Conservation (phyloP, 1,140 invertebrate species). For the Amyelois transitella region DNA sequence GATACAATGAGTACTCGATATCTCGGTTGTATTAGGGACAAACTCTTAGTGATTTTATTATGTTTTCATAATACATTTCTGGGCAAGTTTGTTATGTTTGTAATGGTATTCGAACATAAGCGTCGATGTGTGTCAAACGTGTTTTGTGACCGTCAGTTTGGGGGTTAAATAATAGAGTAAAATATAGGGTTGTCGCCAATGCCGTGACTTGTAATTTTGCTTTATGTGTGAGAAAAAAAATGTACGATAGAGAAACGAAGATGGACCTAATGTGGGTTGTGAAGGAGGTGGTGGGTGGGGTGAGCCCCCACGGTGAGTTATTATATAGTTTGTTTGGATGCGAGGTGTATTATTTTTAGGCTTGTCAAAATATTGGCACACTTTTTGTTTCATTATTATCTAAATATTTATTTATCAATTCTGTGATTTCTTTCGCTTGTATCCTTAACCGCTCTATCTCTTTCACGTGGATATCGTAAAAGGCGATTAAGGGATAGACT, state of each 20-base stretch:
- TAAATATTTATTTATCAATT: background rate
- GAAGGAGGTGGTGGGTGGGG: background rate
- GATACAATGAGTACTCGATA: conserved; percentile 51
- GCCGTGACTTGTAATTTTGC: conserved; percentile 60
- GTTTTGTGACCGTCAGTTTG: background rate
- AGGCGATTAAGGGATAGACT: no score
- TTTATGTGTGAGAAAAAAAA: conserved; percentile 24
- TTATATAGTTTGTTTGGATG: background rate
- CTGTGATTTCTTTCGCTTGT: background rate
- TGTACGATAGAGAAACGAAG: conserved; percentile 16
- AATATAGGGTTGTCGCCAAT: conserved; percentile 64
- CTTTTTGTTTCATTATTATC: background rate
- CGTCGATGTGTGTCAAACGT: conserved; percentile 22
- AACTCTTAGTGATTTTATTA: conserved; percentile 11
- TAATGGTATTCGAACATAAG: background rate
- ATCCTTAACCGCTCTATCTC: no score
- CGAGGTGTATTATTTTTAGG: background rate
- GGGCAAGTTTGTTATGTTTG: background rate
- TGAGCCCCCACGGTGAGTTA: background rate
- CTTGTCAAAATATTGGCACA: background rate
- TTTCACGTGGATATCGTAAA: no score
- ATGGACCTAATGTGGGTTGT: conserved; percentile 16
- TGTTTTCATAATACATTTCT: conserved; percentile 25
- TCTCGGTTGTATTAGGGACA: conserved; percentile 33
- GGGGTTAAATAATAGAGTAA: conserved; percentile 16